These are phyloP conservation scores for Asarcornis scutulata DNA, from an alignment of 2,113 vertebrate species.

Conservation along the genomic window DNA sequence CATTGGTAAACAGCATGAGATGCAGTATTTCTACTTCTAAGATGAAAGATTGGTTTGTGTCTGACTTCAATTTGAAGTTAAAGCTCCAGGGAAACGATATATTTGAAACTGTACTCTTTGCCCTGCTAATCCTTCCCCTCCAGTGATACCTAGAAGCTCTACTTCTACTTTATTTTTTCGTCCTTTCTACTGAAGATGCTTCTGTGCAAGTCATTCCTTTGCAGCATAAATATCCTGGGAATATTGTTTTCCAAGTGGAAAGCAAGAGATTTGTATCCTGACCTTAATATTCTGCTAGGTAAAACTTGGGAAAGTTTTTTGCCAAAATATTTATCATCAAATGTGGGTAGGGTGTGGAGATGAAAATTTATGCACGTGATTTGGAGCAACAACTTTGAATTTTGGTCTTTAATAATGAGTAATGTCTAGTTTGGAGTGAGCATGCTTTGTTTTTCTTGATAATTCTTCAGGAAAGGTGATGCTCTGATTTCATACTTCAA, in stretches of 20 bases:
- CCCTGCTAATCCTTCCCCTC: background rate
- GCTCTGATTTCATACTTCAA: background rate
- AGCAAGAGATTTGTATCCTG: background rate
- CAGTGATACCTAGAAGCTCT: background rate
- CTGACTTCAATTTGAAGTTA: conserved; percentile 14
- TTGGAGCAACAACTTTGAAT: background rate
- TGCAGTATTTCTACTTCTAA: background rate
- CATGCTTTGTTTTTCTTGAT: background rate
- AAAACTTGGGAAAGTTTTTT: background rate
- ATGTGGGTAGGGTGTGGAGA: background rate
- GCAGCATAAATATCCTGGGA: background rate
- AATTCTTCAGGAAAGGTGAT: background rate
- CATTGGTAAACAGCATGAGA: background rate
- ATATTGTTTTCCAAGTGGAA: background rate
- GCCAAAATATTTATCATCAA: accelerated
- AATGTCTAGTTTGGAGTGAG: background rate
- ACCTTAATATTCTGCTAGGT: background rate
- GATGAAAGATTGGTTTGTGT: background rate
- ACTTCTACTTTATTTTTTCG: background rate
- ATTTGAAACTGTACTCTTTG: background rate
- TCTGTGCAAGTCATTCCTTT: background rate
- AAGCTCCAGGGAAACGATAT: background rate
- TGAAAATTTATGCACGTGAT: accelerated
- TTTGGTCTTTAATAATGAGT: accelerated
- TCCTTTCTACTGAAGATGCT: background rate